Base-by-base conservation (phyloP, 2,797 vertebrate species). In the Neoniphon sammara region DNA sequence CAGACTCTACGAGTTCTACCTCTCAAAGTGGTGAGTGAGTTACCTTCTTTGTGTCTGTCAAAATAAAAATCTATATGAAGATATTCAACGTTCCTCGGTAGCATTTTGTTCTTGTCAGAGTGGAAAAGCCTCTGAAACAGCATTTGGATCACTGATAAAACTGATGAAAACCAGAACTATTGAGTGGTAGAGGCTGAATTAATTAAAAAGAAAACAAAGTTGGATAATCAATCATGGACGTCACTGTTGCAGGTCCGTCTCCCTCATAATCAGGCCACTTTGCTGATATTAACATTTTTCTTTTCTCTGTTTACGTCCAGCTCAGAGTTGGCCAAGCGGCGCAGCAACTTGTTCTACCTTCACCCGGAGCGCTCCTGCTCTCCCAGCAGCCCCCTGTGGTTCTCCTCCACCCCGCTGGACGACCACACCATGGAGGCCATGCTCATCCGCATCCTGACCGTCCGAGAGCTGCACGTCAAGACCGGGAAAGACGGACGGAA, bases 331-430 rank as follows among this genome's bases (percentile, higher is more conserved):
- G 97, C 99, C 83, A 99, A 97, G 92, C 97, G 98, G 91, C 96
- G 97, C 73, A 97, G 95, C 61, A 96, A 97, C 73, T 91, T 98
- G 23, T 99, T 99, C 91, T 99, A 98, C 93, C 96, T 99, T 84
- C 96, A 96, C 36, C 98, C 98, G 0, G 97, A 99, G 91, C 97
- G 97, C 70, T 96, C 96, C 82, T 99, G 97, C 70, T 96, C 98
- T n/a, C 97, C 98, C 75, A 98, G 97, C 84, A 99, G 98, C 88
- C 98, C 98, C 17, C 93, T 98, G 92, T 99, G 98, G 98, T 99
- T 97, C 88, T 98, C 97, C 82, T 96, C 95, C 25, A 91, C 94
- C 57, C 92, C 97, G 3, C 95, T 99, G 89, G 97, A 98, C 17
- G 95, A 95, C 42, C 88, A 79, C 81, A 96, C 96, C 84, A 94